A percentile compares a stretch with the other conserved stretches of the same genome.
These are phyloP conservation scores for Sylvia borin DNA, from an alignment of 2,797 vertebrate species.

Conservation along the genomic window DNA sequence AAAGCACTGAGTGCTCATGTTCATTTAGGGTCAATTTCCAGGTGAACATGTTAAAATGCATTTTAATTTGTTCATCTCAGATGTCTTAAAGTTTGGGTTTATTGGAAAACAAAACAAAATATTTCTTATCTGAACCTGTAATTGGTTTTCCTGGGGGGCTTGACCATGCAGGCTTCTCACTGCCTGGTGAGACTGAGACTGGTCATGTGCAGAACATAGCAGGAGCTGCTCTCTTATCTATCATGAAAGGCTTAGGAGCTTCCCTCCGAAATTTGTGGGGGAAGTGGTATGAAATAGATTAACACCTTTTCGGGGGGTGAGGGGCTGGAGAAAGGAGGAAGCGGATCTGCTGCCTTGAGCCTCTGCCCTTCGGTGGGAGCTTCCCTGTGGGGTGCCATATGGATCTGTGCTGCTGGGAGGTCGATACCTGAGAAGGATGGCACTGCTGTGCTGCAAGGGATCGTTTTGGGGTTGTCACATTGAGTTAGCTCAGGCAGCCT, in stretches of 20 bases:
- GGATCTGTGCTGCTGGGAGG: conserved; percentile 1
- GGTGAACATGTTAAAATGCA: background rate
- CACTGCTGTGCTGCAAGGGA: background rate
- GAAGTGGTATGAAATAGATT: conserved; percentile 45
- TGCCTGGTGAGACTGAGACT: conserved; percentile 5
- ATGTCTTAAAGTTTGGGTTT: background rate
- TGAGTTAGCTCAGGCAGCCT: background rate
- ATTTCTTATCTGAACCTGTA: background rate
- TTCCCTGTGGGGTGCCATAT: conserved; percentile 14
- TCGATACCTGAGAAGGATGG: conserved; percentile 27
- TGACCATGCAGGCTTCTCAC: background rate
- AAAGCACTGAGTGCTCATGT: background rate
- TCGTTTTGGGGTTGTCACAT: background rate
- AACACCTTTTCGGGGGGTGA: background rate
- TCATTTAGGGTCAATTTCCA: background rate
- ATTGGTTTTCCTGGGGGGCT: background rate
- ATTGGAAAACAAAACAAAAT: background rate
- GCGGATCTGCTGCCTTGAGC: background rate
- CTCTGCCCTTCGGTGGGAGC: conserved; percentile 2
- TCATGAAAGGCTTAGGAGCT: conserved; percentile 37
- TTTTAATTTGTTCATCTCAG: background rate
- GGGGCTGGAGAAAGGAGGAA: background rate
- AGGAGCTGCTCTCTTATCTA: conserved; percentile 44
- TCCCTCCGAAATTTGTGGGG: conserved; percentile 52
- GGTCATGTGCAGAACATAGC: conserved; percentile 15